Conservation (phyloP, 1,140 invertebrate genomes). For the Plodia interpunctella region DNA sequence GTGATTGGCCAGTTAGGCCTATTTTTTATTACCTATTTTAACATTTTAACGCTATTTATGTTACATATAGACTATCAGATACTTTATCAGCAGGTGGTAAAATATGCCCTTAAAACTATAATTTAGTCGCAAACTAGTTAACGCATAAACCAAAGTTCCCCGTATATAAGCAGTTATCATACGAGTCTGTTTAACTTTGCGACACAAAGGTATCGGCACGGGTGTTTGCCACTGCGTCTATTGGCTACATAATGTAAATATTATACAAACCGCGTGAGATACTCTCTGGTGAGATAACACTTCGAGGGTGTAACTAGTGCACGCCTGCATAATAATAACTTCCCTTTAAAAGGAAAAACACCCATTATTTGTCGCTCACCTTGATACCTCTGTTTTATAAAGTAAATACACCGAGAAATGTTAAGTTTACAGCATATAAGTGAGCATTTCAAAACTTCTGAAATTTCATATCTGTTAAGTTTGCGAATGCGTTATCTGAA, state of each 20-base stretch:
- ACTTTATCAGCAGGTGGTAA: too few relatives aligned
- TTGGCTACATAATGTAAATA: slow-evolving; percentile 28
- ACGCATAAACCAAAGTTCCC: background rate
- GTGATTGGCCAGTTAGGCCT: too few relatives aligned
- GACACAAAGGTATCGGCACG: slow-evolving; percentile 16
- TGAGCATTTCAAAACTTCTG: background rate
- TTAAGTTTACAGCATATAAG: background rate
- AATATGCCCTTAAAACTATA: too few relatives aligned
- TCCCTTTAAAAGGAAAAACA: background rate
- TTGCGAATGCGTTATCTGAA: background rate
- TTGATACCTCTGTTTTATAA: too few relatives aligned
- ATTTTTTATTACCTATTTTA: too few relatives aligned
- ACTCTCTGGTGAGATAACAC: slow-evolving; percentile 21
- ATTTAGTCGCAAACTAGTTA: too few relatives aligned
- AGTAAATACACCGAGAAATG: too few relatives aligned
- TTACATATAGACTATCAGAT: too few relatives aligned
- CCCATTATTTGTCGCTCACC: too few relatives aligned
- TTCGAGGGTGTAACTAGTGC: slow-evolving; percentile 3
- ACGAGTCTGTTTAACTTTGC: background rate
- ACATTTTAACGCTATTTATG: too few relatives aligned
- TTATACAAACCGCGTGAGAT: slow-evolving; percentile 33
- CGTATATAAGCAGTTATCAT: slow-evolving; percentile 1
- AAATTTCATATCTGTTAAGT: background rate
- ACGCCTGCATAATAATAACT: slow-evolving; percentile 3
- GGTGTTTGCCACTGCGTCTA: slow-evolving; percentile 18